Base-by-base conservation (phyloP, 2,888 invertebrate genomes). In the Agonopterix alstromeriana region DNA sequence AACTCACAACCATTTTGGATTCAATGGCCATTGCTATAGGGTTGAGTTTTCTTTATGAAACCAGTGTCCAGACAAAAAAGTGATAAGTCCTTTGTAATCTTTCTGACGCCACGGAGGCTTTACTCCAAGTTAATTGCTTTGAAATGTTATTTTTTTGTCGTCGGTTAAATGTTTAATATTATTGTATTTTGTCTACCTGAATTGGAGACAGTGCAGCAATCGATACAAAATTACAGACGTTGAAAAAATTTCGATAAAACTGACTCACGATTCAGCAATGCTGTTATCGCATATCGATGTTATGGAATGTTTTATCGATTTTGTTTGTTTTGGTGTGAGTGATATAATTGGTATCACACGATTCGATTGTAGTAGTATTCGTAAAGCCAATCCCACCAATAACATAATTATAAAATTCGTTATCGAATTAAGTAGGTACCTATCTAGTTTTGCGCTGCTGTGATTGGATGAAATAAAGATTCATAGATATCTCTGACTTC, bases 71-170 rank as follows among this genome's bases (percentile, higher is more conserved):
- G 10, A 73, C 70, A 80, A 81, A 50, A 83, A 80, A 75, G 78
- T 80, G 82, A 82, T 85, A 86, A 83, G 77, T 82, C 81, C 77
- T 76, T 82, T 84, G 84, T 86, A 84, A 87, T 85, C 83, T 78
- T 70, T 63, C 80, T 85, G 87, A 87, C 87, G 87, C 87, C 87
- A 85, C 63, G 58, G 75, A 74, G 78, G 78, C 77, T 84, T n/a
- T 72, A 84, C 70, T 73, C 67, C 60, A 65, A 79, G 77, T 84
- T 88, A 87, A 88, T 88, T 87, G 86, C 82, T 83, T 84, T 68
- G 72, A 72, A 81, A 77, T 73, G 53, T 64, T 70, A 77, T 82
- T 81, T 81, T 81, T 73, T 70, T 57, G 55, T 60, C 62, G 61
- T 62, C 62, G 57, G 72, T 65, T 75, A 79, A 83, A 83, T 81